Evolutionary conservation across 2,797 vertebrate species (phyloP).

Genomic region (Stomatorhinus walkeri): DNA sequence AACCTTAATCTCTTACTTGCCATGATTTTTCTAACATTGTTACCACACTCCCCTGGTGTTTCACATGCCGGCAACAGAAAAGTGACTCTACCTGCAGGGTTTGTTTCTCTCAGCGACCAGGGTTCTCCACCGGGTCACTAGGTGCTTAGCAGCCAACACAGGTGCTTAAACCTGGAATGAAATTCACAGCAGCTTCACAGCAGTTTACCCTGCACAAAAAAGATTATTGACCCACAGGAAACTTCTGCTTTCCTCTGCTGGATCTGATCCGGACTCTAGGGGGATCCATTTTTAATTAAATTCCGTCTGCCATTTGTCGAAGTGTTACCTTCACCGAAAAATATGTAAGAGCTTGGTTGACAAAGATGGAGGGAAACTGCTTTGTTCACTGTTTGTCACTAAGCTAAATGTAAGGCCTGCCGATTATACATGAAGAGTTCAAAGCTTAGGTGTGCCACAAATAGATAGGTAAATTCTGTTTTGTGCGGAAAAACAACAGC

Average conservation of each 20-base stretch:
- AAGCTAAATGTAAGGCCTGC: conserved; percentile 23
- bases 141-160: neutral
- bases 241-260: neutral
- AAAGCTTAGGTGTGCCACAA: neutral
- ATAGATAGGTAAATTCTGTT: neutral
- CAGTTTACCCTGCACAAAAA: neutral
- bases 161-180: neutral
- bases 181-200: neutral
- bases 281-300: neutral
- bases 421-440: conserved; percentile 11
- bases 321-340: neutral
- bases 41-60: neutral
- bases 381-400: conserved; percentile 23
- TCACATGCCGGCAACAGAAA: neutral
- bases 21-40: neutral
- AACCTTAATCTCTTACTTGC: neutral
- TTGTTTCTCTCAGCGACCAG: neutral
- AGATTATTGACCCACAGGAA: neutral
- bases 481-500: neutral
- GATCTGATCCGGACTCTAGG: neutral
- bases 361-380: neutral
- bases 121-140: neutral
- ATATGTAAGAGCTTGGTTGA: neutral
- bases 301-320: neutral
- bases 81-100: neutral